phyloP scores from a whole-genome alignment of 2,888 invertebrate genomes.

The Eupithecia inturbata region DNA sequence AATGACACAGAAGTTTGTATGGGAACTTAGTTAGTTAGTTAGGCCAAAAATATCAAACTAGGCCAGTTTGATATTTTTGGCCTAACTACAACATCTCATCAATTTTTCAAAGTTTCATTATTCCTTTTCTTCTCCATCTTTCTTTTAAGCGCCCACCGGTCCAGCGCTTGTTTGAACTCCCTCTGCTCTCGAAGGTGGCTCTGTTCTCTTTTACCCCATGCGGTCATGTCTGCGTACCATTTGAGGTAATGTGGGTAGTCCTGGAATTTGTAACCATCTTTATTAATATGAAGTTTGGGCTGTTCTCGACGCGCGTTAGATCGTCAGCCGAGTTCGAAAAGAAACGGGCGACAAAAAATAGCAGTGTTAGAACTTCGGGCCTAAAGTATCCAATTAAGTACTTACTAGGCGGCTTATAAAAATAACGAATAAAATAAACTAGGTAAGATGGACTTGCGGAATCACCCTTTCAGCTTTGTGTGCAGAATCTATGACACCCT shows the following conservation, averaged over 20 bases:
- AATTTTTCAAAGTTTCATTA: background rate
- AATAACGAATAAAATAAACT: too few species aligned
- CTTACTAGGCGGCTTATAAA: too few species aligned
- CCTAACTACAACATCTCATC: background rate
- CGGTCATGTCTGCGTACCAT: constrained; percentile 67
- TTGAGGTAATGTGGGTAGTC: constrained; percentile 65
- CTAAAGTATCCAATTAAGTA: too few species aligned
- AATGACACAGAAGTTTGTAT: too few species aligned
- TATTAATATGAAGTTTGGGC: background rate
- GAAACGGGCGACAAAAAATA: background rate
- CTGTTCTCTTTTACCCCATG: constrained; percentile 61
- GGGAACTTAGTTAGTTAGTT: too few species aligned
- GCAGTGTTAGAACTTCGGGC: background rate
- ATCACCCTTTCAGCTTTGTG: too few species aligned
- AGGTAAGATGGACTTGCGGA: too few species aligned
- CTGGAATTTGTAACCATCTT: constrained; percentile 47
- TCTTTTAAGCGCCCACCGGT: constrained; percentile 53
- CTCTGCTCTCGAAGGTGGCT: constrained; percentile 55
- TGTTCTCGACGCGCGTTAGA: background rate
- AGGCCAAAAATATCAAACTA: too few species aligned
- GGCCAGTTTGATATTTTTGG: background rate
- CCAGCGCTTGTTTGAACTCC: constrained; percentile 54
- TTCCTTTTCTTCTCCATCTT: constrained; percentile 49
- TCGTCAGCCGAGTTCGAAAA: background rate
- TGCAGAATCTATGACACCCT: too few species aligned